Conservation (phyloP, 2,113 vertebrate genomes). For the Fregetta grallaria region DNA sequence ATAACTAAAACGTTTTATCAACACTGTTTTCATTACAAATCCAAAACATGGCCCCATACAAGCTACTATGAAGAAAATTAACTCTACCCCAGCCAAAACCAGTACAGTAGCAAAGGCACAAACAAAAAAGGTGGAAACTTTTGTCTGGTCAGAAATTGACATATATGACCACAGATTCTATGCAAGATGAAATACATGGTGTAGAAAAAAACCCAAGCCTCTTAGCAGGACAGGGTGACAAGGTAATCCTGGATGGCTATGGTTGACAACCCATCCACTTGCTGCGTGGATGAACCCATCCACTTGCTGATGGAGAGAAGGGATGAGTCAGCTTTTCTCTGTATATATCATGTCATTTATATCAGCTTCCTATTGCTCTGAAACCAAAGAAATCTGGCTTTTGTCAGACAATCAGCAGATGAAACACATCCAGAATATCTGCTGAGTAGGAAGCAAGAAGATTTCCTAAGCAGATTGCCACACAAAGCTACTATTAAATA, state of each 20-base stretch:
- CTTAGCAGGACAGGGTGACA: not conserved
- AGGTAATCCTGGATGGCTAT: not conserved
- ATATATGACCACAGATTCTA: not conserved
- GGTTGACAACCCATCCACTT: not conserved
- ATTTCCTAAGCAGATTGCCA: not conserved
- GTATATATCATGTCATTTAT: not conserved
- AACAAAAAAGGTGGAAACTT: not conserved
- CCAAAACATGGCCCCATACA: not conserved
- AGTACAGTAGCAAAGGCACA: not conserved
- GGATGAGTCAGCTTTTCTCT: not conserved
- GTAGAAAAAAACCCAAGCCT: not conserved
- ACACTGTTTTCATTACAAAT: not conserved
- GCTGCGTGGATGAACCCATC: not conserved
- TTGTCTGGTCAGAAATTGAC: not conserved
- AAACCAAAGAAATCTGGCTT: not conserved
- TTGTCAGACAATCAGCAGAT: not conserved
- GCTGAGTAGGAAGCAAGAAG: not conserved
- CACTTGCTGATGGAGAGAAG: not conserved
- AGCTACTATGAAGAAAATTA: not conserved
- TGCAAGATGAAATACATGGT: not conserved
- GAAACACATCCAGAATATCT: not conserved
- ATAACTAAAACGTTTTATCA: not conserved
- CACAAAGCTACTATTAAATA: not conserved
- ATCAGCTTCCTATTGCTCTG: not conserved
- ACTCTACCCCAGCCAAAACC: not conserved